Conservation (phyloP, 2,113 vertebrate species). For the Paralichthys olivaceus region DNA sequence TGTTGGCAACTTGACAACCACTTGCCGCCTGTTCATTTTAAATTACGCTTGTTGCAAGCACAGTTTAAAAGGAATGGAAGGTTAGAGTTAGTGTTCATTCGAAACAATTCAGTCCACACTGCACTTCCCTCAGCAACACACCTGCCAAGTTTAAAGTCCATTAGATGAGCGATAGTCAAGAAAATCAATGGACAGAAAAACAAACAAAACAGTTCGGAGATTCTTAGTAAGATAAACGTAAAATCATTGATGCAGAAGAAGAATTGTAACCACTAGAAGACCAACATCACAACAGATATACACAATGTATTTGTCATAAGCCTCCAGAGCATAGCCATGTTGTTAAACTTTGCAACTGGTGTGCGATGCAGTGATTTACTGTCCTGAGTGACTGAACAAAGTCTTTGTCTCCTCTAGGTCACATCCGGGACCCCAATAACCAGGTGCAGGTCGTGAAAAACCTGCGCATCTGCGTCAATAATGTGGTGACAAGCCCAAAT, state of each 20-base stretch:
- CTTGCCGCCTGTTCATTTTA: too few species aligned
- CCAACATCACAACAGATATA: too few species aligned
- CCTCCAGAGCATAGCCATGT: too few species aligned
- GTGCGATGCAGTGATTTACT: background rate
- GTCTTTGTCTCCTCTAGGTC: constrained; percentile 75
- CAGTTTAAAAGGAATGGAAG: background rate
- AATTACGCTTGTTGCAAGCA: background rate
- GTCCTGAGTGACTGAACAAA: background rate
- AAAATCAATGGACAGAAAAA: too few species aligned
- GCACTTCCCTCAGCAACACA: too few species aligned
- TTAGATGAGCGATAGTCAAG: too few species aligned
- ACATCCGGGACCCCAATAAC: constrained; percentile 98
- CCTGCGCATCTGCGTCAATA: constrained; percentile 93
- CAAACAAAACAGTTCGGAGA: too few species aligned
- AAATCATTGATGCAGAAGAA: too few species aligned
- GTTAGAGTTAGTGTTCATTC: background rate
- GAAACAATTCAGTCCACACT: background rate
- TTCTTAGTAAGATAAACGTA: too few species aligned
- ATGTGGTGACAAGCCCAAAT: constrained; percentile 85
- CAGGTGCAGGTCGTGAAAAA: constrained; percentile 95
- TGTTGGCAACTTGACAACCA: too few species aligned
- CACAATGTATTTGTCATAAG: background rate
- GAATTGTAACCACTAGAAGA: too few species aligned
- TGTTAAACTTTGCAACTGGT: background rate
- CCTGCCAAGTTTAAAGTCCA: too few species aligned